Conservation (phyloP, 2,797 vertebrate species). For the Aldrovandia affinis region DNA sequence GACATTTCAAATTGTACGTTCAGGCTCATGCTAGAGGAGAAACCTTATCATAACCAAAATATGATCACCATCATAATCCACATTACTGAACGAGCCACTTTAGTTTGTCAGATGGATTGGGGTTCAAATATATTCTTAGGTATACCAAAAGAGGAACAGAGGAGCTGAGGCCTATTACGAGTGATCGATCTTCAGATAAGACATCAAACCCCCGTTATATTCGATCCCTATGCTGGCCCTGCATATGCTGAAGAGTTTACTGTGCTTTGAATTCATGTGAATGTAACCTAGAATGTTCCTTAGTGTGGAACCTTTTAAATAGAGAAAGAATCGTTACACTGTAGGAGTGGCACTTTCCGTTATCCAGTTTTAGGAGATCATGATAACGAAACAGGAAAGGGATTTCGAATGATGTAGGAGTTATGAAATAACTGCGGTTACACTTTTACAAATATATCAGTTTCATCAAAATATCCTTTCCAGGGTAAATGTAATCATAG, state of each 20-base stretch:
- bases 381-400: too few species aligned
- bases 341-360: not conserved
- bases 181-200: not conserved
- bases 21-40: not conserved
- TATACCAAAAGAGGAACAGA: not conserved
- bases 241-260: not conserved
- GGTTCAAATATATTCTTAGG: not conserved
- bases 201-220: not conserved
- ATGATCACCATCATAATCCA: not conserved
- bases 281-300: not conserved
- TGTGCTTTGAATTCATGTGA: not conserved
- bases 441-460: not conserved
- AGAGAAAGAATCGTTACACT: not conserved
- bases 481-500: too few species aligned
- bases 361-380: not conserved
- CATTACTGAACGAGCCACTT: not conserved
- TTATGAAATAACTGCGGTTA: not conserved
- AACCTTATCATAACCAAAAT: not conserved
- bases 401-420: not conserved
- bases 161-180: not conserved
- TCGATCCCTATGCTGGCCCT: not conserved
- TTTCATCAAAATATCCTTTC: not conserved
- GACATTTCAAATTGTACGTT: too few species aligned
- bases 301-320: not conserved
- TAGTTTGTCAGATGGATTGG: not conserved